Evolutionary conservation across 2,888 invertebrate species (phyloP), one percentile per base, ranked within the genome.

Genomic region (Eubasilissa splendida): DNA sequence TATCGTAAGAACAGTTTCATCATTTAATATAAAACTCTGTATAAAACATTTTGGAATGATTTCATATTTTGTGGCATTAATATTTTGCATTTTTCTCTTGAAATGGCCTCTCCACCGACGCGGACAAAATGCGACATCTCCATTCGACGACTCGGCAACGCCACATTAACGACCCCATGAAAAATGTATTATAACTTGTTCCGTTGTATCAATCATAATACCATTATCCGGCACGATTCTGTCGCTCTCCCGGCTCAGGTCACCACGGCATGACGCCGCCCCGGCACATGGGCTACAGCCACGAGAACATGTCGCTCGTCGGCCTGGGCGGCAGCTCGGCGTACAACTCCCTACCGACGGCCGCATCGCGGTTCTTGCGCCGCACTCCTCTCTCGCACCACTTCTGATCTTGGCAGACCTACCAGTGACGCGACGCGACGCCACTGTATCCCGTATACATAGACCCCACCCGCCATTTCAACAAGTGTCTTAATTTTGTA

Each of bases 261-360:
- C 58, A 58, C 53, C 58, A 63, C 54, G 22, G 68, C 33, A 63
- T 22, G 53, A 74, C 59, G 58, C 65, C 65, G 4, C 33, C 54
- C 68, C 70, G 71, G 33, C 88, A 85, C 88, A 88, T 89, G 86
- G 88, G 88, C 74, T 80, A 68, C 77, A 83, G 83, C 65, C 82
- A 83, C 79, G 83, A 83, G 65, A 83, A 80, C 76, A 77, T 83
- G 71, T 82, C 83, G 3, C 76, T 78, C n/a, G 79, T 81, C 22
- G 83, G 83, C 12, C 79, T 83, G 74, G 75, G 79, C 42, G 63
- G 73, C 66, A 74, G 66, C 74, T 68, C 76, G 14, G 81, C 77
- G 14, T 76, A 79, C 68, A 59, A 70, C 79, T 76, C 79, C 52
- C 76, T 81, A 53, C 78, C 81, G 5, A 53, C 68, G n/a, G 31